phyloP scores from a whole-genome alignment of 2,113 vertebrate genomes.

The Otocyon megalotis region DNA sequence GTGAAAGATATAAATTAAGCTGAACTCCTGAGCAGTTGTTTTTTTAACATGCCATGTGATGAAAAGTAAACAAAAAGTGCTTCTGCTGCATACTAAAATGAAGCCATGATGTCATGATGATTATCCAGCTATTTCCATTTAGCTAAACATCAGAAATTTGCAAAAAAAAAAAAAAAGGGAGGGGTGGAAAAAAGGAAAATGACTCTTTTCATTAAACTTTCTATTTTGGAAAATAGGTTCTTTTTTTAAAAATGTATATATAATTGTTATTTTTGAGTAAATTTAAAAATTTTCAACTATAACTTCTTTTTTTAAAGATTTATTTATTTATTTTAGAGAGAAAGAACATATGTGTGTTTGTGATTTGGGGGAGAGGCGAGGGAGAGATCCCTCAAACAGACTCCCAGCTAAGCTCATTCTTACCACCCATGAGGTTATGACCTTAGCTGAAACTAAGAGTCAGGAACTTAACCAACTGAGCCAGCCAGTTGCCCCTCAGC shows the following conservation, averaged over 20 bases:
- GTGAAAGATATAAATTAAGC: neutral
- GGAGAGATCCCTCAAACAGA: neutral
- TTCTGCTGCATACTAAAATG: neutral
- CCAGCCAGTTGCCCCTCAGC: neutral
- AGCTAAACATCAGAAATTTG: neutral
- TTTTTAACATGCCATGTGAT: neutral
- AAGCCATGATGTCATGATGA: neutral
- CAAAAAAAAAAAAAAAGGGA: neutral
- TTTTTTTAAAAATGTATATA: neutral
- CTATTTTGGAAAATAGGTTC: neutral
- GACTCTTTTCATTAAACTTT: neutral
- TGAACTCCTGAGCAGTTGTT: neutral
- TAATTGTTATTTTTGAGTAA: conserved; percentile 2
- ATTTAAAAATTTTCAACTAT: neutral
- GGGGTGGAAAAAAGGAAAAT: neutral
- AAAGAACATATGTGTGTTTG: neutral
- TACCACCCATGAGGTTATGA: neutral
- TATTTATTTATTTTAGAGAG: neutral
- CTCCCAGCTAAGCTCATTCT: neutral
- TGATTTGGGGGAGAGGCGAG: neutral
- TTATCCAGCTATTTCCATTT: neutral
- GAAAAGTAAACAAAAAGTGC: neutral
- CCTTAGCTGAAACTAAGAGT: neutral
- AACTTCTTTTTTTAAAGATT: neutral
- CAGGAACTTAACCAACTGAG: neutral